Evolutionary conservation across 1,140 invertebrate genomes (phyloP), one percentile per base, ranked within the genome.

Genomic region (Drosophila arizonae): DNA sequence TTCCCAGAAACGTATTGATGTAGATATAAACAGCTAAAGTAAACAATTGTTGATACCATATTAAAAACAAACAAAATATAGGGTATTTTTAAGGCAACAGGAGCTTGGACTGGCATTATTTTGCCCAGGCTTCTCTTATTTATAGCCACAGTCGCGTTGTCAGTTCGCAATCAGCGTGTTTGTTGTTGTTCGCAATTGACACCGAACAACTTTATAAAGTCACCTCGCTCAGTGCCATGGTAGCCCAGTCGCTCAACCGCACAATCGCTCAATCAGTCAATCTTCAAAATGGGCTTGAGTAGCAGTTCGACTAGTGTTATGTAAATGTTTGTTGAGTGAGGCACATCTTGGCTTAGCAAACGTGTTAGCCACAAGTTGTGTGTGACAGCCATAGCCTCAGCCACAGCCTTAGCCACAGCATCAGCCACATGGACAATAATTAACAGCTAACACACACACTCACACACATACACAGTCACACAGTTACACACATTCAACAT

Each of bases 161-260:
- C 24, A 45, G 33, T 17, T 51, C 17, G 50, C 56, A 56, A 56
- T 72, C 62, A 43, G 39, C 71, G 60, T 43, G 62, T 45, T 66
- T 56, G 36, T 36, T 56, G 60, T 52, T 67, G 36, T 67, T 57
- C 72, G 64, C 69, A 39, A 55, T 51, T 74, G 71, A 77, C 75
- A 74, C 72, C 60, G 69, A 77, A 74, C 75, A 77, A 74, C 72
- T 74, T 50, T 48, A 77, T 74, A 70, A 51, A 56, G n/a, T 73
- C 39, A 69, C 66, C 61, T 74, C 75, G 54, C 43, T 63, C 61
- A 52, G 36, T 60, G 72, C 54, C 55, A 50, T 62, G 57, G 56
- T 36, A 56, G 69, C 30, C 46, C 54, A 41, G 36, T 65, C 21
- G 4, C 55, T 60, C 60, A 76, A 76, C 66, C 68, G 50, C 50